Percentiles rank a stretch among this genome's conserved stretches.
Evolutionary conservation across 2,888 invertebrate species (phyloP).

Genomic region (Pachycephus smyrnensis): DNA sequence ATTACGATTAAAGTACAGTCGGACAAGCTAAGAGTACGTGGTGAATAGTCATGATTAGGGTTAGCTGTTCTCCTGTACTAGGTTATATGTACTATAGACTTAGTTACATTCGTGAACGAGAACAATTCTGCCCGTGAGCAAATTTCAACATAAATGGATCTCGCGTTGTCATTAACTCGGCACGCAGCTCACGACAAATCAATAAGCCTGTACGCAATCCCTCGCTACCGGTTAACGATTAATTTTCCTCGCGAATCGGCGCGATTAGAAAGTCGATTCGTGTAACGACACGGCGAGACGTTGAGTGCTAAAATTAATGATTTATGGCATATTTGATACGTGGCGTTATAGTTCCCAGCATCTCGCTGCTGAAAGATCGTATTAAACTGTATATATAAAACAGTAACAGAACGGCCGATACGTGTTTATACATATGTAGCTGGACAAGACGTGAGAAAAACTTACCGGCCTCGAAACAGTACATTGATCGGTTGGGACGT

Average conservation of each 20-base stretch:
- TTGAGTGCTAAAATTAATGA: conserved; percentile 27
- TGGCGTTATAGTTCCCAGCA: conserved; percentile 10
- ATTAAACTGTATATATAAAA: neutral
- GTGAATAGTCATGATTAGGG: neutral
- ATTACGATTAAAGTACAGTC: neutral
- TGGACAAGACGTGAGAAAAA: conserved; percentile 28
- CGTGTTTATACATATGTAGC: conserved; percentile 4
- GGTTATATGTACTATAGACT: neutral
- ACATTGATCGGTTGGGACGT: conserved; percentile 88
- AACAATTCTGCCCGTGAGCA: neutral
- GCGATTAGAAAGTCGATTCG: conserved; percentile 27
- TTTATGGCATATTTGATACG: conserved; percentile 5
- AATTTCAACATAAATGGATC: conserved; percentile 4
- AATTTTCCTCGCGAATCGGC: conserved; percentile 23
- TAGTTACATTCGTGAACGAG: neutral
- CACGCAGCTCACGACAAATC: conserved; percentile 6
- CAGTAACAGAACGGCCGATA: neutral
- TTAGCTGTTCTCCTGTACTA: neutral
- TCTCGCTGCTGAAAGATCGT: neutral
- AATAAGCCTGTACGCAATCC: conserved; percentile 9
- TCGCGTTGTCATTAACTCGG: neutral
- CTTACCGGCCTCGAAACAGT: conserved; percentile 91
- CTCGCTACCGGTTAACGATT: conserved; percentile 19
- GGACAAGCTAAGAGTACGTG: neutral
- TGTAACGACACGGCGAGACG: neutral